phyloP scores from a whole-genome alignment of 2,797 vertebrate genomes.

The Chrysolophus pictus region DNA sequence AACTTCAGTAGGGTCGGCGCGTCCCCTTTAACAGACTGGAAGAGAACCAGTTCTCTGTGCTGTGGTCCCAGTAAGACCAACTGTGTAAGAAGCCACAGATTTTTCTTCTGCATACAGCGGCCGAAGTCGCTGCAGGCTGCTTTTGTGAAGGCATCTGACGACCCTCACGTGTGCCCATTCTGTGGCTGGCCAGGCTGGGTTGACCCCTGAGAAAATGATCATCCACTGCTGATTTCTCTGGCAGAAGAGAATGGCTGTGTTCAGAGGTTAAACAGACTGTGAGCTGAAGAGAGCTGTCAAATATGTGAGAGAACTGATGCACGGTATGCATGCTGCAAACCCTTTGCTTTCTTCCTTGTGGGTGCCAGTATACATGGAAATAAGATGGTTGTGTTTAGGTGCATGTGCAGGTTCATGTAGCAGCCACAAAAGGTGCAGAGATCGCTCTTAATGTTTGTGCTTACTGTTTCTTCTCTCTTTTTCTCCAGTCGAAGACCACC shows the following conservation, averaged over 20 bases:
- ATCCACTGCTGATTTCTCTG: neutral
- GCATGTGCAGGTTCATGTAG: constrained; percentile 43
- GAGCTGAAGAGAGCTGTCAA: neutral
- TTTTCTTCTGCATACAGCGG: neutral
- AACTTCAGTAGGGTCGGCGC: neutral
- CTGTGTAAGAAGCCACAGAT: neutral
- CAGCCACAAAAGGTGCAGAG: neutral
- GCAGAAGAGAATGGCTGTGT: neutral
- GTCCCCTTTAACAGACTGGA: neutral
- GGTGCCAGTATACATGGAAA: rapidly evolving
- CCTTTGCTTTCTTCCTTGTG: neutral
- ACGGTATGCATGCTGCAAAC: neutral
- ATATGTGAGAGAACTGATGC: neutral
- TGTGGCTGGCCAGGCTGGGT: neutral
- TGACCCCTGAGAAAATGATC: neutral
- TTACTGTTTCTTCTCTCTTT: constrained; percentile 74
- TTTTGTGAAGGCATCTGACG: neutral
- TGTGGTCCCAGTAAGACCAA: neutral
- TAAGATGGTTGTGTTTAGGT: neutral
- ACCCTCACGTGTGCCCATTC: neutral
- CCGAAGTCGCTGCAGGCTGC: neutral
- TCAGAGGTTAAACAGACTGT: neutral
- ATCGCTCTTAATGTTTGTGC: constrained; percentile 22
- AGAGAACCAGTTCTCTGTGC: neutral
- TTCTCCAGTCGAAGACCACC: constrained; percentile 83